These are phyloP conservation scores for Charina bottae DNA, from an alignment of 2,113 vertebrate species.

Conservation along the genomic window DNA sequence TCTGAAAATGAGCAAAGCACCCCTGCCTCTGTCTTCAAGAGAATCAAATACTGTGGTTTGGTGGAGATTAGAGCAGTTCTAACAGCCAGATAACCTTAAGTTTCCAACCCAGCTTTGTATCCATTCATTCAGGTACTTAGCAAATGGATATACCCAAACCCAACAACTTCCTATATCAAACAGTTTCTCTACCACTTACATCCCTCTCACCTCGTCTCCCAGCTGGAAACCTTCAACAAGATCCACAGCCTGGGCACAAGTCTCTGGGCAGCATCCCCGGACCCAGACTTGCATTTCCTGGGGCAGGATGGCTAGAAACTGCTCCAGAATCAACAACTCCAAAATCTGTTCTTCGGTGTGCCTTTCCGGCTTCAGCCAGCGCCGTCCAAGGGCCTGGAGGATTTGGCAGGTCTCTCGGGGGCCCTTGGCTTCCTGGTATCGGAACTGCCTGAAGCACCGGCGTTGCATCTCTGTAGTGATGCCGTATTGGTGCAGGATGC, in stretches of 20 bases:
- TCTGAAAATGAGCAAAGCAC: neutral
- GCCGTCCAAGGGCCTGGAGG: neutral
- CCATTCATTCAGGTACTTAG: neutral
- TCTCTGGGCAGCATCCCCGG: neutral
- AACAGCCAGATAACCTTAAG: neutral
- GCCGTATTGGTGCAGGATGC: neutral
- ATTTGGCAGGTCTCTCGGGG: neutral
- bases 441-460: conserved; percentile 7
- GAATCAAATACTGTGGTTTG: neutral
- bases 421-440: neutral
- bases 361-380: conserved; percentile 18
- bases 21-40: neutral
- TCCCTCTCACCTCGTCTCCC: conserved; percentile 9
- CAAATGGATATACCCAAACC: neutral
- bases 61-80: neutral
- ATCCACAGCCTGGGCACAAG: conserved; percentile 18
- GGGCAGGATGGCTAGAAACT: conserved; percentile 25
- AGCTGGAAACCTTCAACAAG: conserved; percentile 22
- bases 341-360: conserved; percentile 17
- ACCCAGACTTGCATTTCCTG: conserved; percentile 23
- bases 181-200: neutral
- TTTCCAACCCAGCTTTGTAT: neutral
- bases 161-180: neutral
- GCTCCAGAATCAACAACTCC: conserved; percentile 15
- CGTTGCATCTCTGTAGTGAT: conserved; percentile 2